Conservation (phyloP, 2,888 invertebrate genomes). For the Luffia ferchaultella region DNA sequence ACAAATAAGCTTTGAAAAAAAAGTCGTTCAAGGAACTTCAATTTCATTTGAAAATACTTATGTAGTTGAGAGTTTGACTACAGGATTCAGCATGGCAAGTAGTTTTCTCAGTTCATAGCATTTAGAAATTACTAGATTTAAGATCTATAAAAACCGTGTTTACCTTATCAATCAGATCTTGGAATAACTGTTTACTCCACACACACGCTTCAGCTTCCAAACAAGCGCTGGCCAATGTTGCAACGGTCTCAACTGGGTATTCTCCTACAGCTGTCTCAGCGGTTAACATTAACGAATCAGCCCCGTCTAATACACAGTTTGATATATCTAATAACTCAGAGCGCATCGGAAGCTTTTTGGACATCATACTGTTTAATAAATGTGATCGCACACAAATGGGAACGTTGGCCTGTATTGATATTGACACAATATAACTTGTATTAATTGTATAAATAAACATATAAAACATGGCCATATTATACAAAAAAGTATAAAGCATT, state of each 20-base stretch:
- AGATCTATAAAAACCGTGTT: too few relatives aligned
- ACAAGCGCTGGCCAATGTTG: conserved; percentile 54
- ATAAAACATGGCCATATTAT: too few relatives aligned
- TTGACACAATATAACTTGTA: too few relatives aligned
- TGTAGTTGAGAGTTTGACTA: too few relatives aligned
- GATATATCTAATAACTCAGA: conserved; percentile 75
- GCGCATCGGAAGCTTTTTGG: conserved; percentile 40
- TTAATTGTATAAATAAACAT: too few relatives aligned
- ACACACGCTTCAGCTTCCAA: conserved; percentile 76
- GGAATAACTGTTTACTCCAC: conserved; percentile 59
- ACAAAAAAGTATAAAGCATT: too few relatives aligned
- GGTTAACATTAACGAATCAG: conserved; percentile 72
- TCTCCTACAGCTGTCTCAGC: conserved; percentile 75
- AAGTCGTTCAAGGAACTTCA: too few relatives aligned
- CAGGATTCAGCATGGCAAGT: too few relatives aligned
- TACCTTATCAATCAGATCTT: conserved; percentile 42
- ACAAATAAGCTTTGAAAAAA: too few relatives aligned
- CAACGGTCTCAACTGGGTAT: conserved; percentile 62
- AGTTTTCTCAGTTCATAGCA: too few relatives aligned
- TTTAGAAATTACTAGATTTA: too few relatives aligned
- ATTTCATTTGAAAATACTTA: too few relatives aligned
- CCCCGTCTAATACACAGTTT: conserved; percentile 78
- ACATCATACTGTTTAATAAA: conserved; percentile 40
- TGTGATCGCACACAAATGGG: conserved; percentile 40
- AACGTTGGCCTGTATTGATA: conserved; percentile 38